Percentiles rank a stretch among this genome's conserved stretches.
Evolutionary conservation across 2,888 invertebrate species (phyloP).

Genomic region (Sphecodes monilicornis): DNA sequence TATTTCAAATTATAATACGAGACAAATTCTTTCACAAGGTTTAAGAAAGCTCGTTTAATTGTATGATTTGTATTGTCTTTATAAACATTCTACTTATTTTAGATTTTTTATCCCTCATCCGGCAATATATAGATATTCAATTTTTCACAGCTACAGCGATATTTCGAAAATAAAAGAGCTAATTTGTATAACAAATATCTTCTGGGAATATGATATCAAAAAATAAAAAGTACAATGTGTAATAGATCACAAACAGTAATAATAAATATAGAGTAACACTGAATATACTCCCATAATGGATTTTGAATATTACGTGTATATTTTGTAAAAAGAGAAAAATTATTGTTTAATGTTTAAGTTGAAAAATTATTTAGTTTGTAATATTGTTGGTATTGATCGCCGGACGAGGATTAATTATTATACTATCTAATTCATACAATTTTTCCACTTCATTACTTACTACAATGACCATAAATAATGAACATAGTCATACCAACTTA

Average conservation of each 20-base stretch:
- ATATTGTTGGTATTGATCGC: neutral
- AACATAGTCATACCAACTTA: slow-evolving; percentile 20
- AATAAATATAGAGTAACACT: neutral
- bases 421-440: slow-evolving; percentile 41
- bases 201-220: neutral
- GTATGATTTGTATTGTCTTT: slow-evolving; percentile 72
- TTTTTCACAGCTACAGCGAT: neutral
- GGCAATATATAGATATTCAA: neutral
- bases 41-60: slow-evolving; percentile 45
- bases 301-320: neutral
- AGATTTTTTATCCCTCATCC: slow-evolving; percentile 36
- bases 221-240: neutral
- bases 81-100: slow-evolving; percentile 62
- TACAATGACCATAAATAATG: slow-evolving; percentile 36
- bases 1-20: slow-evolving; percentile 54
- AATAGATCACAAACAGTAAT: neutral
- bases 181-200: neutral
- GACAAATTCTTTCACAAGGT: slow-evolving; percentile 56
- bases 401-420: slow-evolving; percentile 27
- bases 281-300: neutral
- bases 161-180: neutral
- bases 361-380: neutral
- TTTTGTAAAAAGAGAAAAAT: slow-evolving; percentile 2
- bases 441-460: slow-evolving; percentile 14
- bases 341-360: neutral